A percentile compares a stretch with the other conserved stretches of the same genome.
phyloP scores from a whole-genome alignment of 2,797 vertebrate genomes.

The Gallinago solitaria region DNA sequence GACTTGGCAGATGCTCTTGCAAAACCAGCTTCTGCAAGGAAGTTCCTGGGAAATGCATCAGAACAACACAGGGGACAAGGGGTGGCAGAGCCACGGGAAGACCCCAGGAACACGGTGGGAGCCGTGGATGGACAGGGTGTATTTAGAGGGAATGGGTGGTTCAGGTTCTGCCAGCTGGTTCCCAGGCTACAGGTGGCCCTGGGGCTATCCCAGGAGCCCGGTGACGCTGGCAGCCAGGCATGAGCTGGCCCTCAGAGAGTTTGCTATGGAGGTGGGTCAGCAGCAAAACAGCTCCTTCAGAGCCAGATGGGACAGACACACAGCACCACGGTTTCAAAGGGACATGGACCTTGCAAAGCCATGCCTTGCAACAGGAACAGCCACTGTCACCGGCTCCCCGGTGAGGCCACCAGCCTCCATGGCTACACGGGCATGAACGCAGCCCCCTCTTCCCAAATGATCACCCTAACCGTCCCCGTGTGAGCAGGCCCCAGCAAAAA shows the following conservation, averaged over 20 bases:
- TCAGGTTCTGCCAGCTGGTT: background rate
- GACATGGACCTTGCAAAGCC: background rate
- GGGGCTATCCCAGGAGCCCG: background rate
- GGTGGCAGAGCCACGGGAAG: rapidly evolving
- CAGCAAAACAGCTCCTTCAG: background rate
- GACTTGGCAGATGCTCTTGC: background rate
- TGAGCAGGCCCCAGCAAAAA: background rate
- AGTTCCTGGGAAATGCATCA: background rate
- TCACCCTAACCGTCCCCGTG: rapidly evolving
- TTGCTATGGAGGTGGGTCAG: background rate
- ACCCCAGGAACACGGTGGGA: background rate
- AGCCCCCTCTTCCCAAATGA: rapidly evolving
- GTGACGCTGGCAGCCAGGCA: background rate
- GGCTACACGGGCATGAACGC: rapidly evolving
- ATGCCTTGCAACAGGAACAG: background rate
- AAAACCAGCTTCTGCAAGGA: background rate
- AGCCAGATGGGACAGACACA: background rate
- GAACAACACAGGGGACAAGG: rapidly evolving
- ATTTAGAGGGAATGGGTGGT: background rate
- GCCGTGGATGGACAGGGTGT: rapidly evolving
- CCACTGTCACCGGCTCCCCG: rapidly evolving
- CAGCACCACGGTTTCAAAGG: background rate
- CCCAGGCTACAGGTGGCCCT: background rate
- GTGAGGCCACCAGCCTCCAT: background rate
- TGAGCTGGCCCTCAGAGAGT: background rate